These are phyloP conservation scores for Calephelis nemesis DNA, from an alignment of 1,140 invertebrate genomes.

Conservation along the genomic window DNA sequence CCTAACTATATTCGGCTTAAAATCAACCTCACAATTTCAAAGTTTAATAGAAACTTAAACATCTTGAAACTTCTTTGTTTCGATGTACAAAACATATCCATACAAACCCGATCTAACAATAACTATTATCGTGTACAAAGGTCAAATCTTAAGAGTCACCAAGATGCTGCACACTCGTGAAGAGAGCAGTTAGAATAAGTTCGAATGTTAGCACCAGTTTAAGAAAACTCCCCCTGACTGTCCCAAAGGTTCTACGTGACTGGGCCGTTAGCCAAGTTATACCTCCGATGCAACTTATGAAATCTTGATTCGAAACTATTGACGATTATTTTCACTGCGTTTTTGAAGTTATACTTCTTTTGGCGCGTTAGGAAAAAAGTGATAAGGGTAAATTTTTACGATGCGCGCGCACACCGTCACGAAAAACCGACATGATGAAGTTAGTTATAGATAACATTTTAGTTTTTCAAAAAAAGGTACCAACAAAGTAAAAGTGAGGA, in stretches of 20 bases:
- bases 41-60: background rate
- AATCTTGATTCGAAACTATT: background rate
- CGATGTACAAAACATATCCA: background rate
- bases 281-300: slow-evolving; percentile 26
- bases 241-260: slow-evolving; percentile 29
- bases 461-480: too few relatives aligned
- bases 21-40: too few relatives aligned
- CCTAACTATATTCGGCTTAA: too few relatives aligned
- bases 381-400: too few relatives aligned
- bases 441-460: too few relatives aligned
- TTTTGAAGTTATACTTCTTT: too few relatives aligned
- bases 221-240: slow-evolving; percentile 23
- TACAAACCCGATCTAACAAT: background rate
- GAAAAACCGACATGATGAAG: too few relatives aligned
- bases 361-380: too few relatives aligned
- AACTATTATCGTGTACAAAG: slow-evolving; percentile 29
- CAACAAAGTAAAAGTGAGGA: too few relatives aligned
- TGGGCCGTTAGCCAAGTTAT: slow-evolving; percentile 34
- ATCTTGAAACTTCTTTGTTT: slow-evolving; percentile 5
- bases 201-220: slow-evolving; percentile 25
- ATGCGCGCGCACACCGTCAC: too few relatives aligned
- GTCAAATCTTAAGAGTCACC: slow-evolving; percentile 33
- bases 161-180: slow-evolving; percentile 21
- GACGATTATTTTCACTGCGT: too few relatives aligned
- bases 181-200: slow-evolving; percentile 35